Evolutionary conservation across 2,888 invertebrate species (phyloP).

Genomic region (Ctena decussata): DNA sequence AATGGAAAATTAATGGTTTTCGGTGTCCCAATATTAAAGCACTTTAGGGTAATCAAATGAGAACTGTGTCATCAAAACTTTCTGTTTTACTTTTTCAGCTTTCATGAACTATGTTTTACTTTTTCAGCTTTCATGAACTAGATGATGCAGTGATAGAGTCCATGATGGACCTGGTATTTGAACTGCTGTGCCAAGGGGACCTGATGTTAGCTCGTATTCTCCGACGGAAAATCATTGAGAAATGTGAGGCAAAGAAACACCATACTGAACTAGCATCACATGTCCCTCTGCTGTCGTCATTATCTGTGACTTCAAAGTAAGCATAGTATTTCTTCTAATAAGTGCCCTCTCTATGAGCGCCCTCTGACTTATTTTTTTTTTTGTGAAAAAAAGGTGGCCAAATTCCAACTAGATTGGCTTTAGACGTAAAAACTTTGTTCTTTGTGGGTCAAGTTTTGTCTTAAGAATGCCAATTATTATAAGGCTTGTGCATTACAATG

Average conservation of each 20-base stretch:
- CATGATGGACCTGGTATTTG: conserved; percentile 97
- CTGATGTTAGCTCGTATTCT: conserved; percentile 94
- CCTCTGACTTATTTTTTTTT: too few species aligned
- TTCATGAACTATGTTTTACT: conserved; percentile 93
- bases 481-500: too few species aligned
- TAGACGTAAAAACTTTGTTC: too few species aligned
- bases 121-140: conserved; percentile 90
- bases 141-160: conserved; percentile 93
- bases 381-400: too few species aligned
- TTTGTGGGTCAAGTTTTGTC: too few species aligned
- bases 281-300: conserved; percentile 68
- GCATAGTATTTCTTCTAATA: too few species aligned
- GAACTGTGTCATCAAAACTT: background rate
- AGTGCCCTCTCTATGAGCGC: too few species aligned
- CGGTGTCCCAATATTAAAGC: too few species aligned
- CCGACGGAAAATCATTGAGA: conserved; percentile 96
- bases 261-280: conserved; percentile 61
- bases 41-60: too few species aligned
- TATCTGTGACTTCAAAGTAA: conserved; percentile 72
- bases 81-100: background rate
- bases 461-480: too few species aligned
- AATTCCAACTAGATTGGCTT: too few species aligned
- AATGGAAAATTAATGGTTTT: too few species aligned
- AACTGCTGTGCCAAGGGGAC: conserved; percentile 96
- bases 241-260: conserved; percentile 89